These are phyloP conservation scores for Pseudachorutes palmiensis DNA, from an alignment of 1,140 invertebrate genomes.

Conservation along the genomic window DNA sequence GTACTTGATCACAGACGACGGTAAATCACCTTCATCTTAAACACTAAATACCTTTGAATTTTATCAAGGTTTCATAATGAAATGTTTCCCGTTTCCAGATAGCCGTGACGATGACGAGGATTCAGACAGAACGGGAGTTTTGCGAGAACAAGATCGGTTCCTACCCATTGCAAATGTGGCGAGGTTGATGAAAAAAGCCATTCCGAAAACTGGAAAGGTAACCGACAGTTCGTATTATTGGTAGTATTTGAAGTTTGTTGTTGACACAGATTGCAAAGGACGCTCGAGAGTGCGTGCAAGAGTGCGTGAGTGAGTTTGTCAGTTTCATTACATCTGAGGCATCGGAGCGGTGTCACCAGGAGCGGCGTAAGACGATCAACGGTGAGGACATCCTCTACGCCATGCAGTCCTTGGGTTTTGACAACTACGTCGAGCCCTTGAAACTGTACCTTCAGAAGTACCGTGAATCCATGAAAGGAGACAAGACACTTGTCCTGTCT, in stretches of 20 bases:
- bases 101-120: conserved; percentile 35
- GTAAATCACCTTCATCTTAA: neutral
- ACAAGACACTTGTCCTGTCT: conserved; percentile 21
- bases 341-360: conserved; percentile 86
- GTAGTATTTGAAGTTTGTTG: no score
- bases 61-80: neutral
- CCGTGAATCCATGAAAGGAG: conserved; percentile 59
- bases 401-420: conserved; percentile 93
- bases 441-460: conserved; percentile 96
- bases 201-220: conserved; percentile 91
- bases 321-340: conserved; percentile 99
- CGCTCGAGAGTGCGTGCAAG: conserved; percentile 97
- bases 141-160: conserved; percentile 54
- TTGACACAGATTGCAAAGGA: conserved; percentile 99
- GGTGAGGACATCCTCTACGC: conserved; percentile 97
- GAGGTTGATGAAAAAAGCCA: conserved; percentile 97
- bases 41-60: neutral
- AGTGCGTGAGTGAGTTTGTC: conserved; percentile 99
- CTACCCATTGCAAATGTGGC: conserved; percentile 97
- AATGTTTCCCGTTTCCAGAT: conserved; percentile 25
- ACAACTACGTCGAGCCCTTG: conserved; percentile 95
- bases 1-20: conserved; percentile 23
- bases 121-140: conserved; percentile 25
- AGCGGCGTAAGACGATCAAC: conserved; percentile 98
- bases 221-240: neutral